Evolutionary conservation across 2,888 invertebrate species (phyloP).

Genomic region (Barypeithes pellucidus): DNA sequence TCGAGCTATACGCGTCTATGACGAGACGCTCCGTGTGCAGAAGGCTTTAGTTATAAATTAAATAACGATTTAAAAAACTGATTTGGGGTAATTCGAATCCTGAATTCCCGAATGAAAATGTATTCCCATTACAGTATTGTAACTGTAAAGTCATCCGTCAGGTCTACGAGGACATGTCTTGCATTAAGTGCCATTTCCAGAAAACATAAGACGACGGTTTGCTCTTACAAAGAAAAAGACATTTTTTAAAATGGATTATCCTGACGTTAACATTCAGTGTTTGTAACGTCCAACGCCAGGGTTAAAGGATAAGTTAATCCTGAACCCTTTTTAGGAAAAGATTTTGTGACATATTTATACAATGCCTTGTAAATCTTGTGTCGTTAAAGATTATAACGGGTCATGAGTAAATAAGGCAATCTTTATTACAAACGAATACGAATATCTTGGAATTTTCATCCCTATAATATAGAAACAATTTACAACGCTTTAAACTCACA

Average conservation of each 20-base stretch:
- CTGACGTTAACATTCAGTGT: conserved; percentile 44
- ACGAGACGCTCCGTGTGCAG: too few species aligned
- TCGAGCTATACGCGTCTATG: too few species aligned
- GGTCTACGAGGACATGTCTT: conserved; percentile 28
- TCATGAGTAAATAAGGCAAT: too few species aligned
- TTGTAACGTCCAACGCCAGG: conserved; percentile 36
- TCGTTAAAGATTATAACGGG: too few species aligned
- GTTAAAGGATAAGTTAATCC: conserved; percentile 46
- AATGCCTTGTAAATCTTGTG: background rate
- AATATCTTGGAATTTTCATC: too few species aligned
- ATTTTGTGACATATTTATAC: conserved; percentile 19
- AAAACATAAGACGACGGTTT: conserved; percentile 35
- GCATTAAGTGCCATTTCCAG: conserved; percentile 33
- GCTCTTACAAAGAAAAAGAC: conserved; percentile 28
- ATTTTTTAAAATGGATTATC: conserved; percentile 42
- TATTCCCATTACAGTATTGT: conserved; percentile 13
- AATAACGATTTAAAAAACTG: too few species aligned
- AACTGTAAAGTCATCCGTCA: conserved; percentile 32
- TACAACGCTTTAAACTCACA: too few species aligned
- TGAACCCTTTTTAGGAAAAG: conserved; percentile 35
- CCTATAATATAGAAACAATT: too few species aligned
- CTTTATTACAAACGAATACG: too few species aligned
- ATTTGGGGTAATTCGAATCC: too few species aligned
- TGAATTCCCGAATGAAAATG: background rate
- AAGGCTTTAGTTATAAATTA: too few species aligned